Conservation (phyloP, 2,113 vertebrate species). For the Alligator mississippiensis region DNA sequence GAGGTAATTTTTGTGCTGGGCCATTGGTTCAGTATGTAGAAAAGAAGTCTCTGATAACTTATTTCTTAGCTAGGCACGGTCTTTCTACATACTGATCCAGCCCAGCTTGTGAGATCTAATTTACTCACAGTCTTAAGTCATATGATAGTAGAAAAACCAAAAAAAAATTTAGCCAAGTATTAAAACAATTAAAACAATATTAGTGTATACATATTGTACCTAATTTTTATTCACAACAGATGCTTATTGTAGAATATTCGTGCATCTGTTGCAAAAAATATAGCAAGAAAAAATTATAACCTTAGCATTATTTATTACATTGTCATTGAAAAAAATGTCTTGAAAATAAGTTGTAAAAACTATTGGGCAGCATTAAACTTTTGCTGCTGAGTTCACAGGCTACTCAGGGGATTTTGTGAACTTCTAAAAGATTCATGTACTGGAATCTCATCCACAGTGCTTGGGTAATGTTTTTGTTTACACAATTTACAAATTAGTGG, state of each 20-base stretch:
- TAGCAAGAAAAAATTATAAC: conserved; percentile 6
- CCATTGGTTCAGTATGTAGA: neutral
- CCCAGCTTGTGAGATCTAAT: conserved; percentile 29
- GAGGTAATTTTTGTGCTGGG: too few relatives aligned
- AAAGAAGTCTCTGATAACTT: neutral
- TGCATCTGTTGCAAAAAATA: conserved; percentile 11
- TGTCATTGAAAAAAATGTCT: conserved; percentile 62
- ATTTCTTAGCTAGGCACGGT: neutral
- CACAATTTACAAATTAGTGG: conserved; percentile 67
- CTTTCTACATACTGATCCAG: neutral
- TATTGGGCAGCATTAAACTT: conserved; percentile 73
- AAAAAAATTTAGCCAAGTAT: conserved; percentile 48
- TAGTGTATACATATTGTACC: conserved; percentile 34
- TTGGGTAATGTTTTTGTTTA: conserved; percentile 64
- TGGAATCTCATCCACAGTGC: conserved; percentile 39
- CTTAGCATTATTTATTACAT: conserved; percentile 63
- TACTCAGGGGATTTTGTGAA: conserved; percentile 61
- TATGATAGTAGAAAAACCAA: conserved; percentile 30
- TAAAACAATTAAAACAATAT: conserved; percentile 46
- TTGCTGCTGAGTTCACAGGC: conserved; percentile 65
- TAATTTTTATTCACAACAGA: conserved; percentile 45
- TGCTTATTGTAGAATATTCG: conserved; percentile 57
- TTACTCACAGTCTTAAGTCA: neutral
- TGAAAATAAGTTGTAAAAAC: conserved; percentile 67
- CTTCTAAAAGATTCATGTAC: conserved; percentile 8